These are phyloP conservation scores for Pasiphila rectangulata DNA, from an alignment of 2,888 invertebrate genomes.

Conservation along the genomic window DNA sequence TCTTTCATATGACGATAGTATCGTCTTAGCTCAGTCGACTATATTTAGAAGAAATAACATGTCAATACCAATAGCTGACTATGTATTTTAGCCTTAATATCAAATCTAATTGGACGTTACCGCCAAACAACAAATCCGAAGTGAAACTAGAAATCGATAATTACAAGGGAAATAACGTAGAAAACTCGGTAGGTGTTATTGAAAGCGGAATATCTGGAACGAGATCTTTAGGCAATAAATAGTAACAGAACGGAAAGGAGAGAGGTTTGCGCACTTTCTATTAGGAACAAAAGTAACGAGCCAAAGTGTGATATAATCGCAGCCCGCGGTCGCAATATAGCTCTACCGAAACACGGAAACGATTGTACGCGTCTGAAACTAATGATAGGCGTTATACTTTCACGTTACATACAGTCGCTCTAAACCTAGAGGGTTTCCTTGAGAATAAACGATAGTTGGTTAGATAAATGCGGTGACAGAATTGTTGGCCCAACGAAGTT, in stretches of 20 bases:
- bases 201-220: slow-evolving; percentile 36
- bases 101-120: not conserved
- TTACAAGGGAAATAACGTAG: slow-evolving; percentile 29
- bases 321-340: slow-evolving; percentile 43
- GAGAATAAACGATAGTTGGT: not conserved
- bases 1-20: too few species aligned
- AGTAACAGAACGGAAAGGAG: slow-evolving; percentile 67
- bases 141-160: slow-evolving; percentile 22
- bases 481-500: too few species aligned
- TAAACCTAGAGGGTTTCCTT: not conserved
- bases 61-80: too few species aligned
- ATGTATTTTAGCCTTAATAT: too few species aligned
- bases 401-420: not conserved
- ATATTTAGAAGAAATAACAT: too few species aligned
- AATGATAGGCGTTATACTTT: slow-evolving; percentile 11
- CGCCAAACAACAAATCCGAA: slow-evolving; percentile 1
- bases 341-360: slow-evolving; percentile 17
- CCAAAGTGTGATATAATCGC: slow-evolving; percentile 72
- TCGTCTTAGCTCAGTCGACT: too few species aligned
- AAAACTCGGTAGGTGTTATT: slow-evolving; percentile 30
- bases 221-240: slow-evolving; percentile 51
- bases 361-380: slow-evolving; percentile 4
- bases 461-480: too few species aligned
- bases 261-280: slow-evolving; percentile 70
- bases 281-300: slow-evolving; percentile 64